These are phyloP conservation scores for Drosophila biarmipes DNA, from an alignment of 1,140 invertebrate species.

Conservation along the genomic window DNA sequence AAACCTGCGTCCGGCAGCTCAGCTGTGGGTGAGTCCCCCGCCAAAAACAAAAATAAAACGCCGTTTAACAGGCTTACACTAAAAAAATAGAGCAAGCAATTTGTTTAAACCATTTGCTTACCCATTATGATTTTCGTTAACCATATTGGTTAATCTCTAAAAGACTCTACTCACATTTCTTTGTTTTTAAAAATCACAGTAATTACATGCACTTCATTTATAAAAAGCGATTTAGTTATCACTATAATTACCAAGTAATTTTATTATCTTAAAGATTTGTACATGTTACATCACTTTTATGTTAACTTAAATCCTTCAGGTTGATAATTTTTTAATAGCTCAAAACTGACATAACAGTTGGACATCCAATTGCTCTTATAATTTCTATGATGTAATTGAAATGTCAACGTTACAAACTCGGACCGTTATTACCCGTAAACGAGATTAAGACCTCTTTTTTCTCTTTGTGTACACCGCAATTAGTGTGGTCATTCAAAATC, in stretches of 20 bases:
- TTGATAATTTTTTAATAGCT: background rate
- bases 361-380: background rate
- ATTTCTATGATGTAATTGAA: background rate
- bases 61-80: constrained; percentile 4
- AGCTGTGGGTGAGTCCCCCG: constrained; percentile 64
- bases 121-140: too few species aligned
- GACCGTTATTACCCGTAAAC: background rate
- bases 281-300: background rate
- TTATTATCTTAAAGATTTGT: background rate
- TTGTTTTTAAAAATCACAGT: too few species aligned
- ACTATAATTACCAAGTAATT: too few species aligned
- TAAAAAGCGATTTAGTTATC: too few species aligned
- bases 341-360: constrained; percentile 3
- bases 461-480: constrained; percentile 32
- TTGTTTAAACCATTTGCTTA: too few species aligned
- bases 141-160: too few species aligned
- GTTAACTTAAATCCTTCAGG: background rate
- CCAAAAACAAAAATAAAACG: constrained; percentile 18
- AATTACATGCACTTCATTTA: too few species aligned
- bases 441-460: constrained; percentile 5
- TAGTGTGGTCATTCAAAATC: constrained; percentile 41
- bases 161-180: too few species aligned
- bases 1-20: constrained; percentile 54
- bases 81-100: background rate
- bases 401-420: constrained; percentile 10